Evolutionary conservation across 2,888 invertebrate genomes (phyloP).

Genomic region (Rhodophaea formosa): DNA sequence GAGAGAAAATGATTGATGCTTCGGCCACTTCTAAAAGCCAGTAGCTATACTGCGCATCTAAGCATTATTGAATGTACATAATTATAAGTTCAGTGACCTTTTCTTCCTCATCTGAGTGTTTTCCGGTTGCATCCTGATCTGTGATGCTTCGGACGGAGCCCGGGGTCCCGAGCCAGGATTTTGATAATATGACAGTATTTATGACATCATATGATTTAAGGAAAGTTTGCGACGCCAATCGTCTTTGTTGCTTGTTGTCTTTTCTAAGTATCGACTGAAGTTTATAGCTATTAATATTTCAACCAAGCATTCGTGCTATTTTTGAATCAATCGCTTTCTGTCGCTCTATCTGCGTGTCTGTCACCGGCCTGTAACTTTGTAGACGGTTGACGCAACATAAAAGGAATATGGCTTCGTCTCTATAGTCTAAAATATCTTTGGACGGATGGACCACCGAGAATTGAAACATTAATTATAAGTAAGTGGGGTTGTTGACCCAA

Average conservation of each 20-base stretch:
- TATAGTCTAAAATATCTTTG: slow-evolving; percentile 13
- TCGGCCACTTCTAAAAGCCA: slow-evolving; percentile 54
- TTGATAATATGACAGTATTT: too few species aligned
- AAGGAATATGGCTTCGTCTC: slow-evolving; percentile 27
- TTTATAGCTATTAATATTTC: slow-evolving; percentile 21
- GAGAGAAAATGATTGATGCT: slow-evolving; percentile 77
- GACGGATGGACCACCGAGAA: slow-evolving; percentile 30
- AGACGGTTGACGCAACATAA: slow-evolving; percentile 29
- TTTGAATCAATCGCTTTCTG: slow-evolving; percentile 29
- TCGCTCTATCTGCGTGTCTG: slow-evolving; percentile 29
- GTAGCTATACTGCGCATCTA: slow-evolving; percentile 46
- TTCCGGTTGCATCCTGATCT: too few species aligned
- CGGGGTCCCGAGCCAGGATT: too few species aligned
- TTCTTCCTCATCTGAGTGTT: not conserved
- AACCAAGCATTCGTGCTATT: slow-evolving; percentile 22
- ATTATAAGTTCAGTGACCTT: slow-evolving; percentile 18
- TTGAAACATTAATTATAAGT: slow-evolving; percentile 32
- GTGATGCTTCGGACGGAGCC: too few species aligned
- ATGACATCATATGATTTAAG: too few species aligned
- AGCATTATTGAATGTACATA: slow-evolving; percentile 48
- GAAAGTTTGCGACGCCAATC: too few species aligned
- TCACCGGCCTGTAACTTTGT: slow-evolving; percentile 29
- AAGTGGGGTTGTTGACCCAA: slow-evolving; percentile 6
- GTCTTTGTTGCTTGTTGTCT: too few species aligned
- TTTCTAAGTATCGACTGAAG: too few species aligned